phyloP scores from a whole-genome alignment of 2,888 invertebrate species.

The Ceriagrion tenellum region DNA sequence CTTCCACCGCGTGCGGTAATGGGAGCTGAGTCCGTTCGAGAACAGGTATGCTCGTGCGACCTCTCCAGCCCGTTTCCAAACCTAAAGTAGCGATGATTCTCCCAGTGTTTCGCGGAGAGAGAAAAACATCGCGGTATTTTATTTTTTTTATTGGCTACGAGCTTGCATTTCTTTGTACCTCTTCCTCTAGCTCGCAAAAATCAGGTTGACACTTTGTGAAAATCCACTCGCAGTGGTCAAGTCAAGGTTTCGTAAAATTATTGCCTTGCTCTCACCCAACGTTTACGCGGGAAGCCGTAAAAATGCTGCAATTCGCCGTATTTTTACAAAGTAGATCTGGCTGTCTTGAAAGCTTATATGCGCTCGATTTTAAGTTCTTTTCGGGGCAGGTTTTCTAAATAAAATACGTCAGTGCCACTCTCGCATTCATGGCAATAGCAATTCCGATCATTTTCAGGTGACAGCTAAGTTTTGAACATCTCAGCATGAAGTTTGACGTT shows the following conservation, averaged over 20 bases:
- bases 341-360: not conserved
- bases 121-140: too few relatives aligned
- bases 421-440: too few relatives aligned
- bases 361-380: too few relatives aligned
- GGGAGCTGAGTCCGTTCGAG: not conserved
- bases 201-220: not conserved
- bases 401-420: too few relatives aligned
- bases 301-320: not conserved
- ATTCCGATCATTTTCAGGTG: too few relatives aligned
- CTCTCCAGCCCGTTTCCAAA: not conserved
- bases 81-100: not conserved
- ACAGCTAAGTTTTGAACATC: too few relatives aligned
- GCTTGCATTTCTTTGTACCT: not conserved
- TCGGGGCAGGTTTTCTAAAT: too few relatives aligned
- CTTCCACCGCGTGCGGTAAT: not conserved
- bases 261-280: not conserved
- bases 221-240: not conserved
- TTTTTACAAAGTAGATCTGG: not conserved
- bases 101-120: not conserved
- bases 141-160: not conserved
- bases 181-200: not conserved
- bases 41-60: not conserved
- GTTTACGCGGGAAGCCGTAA: not conserved
- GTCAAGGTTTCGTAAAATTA: not conserved
- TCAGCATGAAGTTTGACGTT: too few relatives aligned